phyloP scores from a whole-genome alignment of 64 coral and sea anemone genomes.

The Montipora capricornis region DNA sequence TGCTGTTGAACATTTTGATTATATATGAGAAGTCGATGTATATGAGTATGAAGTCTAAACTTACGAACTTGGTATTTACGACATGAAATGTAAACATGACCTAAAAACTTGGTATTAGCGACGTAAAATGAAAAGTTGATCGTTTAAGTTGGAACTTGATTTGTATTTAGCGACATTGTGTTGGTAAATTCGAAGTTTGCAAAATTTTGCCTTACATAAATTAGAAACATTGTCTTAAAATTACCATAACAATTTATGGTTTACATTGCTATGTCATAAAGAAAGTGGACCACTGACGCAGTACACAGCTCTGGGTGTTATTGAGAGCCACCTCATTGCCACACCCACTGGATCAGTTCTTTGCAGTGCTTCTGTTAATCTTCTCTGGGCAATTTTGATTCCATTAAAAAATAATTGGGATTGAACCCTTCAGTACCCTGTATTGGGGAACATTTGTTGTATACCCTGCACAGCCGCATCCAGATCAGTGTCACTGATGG shows the following conservation, averaged over 20 bases:
- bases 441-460: conserved; percentile 18
- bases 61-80: neutral
- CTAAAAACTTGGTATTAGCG: neutral
- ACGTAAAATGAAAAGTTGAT: neutral
- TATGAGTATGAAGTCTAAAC: neutral
- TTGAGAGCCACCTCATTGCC: conserved; percentile 42
- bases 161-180: too few relatives aligned
- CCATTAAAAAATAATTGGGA: conserved; percentile 9
- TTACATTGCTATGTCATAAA: neutral
- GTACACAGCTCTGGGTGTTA: neutral
- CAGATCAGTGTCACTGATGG: conserved; percentile 40
- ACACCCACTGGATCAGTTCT: neutral
- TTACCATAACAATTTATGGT: neutral
- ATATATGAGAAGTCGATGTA: neutral
- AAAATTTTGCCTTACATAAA: neutral
- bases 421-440: conserved; percentile 46
- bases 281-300: neutral
- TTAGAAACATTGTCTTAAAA: neutral
- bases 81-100: neutral
- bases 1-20: neutral
- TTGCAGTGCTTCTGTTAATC: neutral
- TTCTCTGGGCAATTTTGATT: neutral
- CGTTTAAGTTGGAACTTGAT: too few relatives aligned
- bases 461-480: conserved; percentile 20
- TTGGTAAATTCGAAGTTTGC: neutral